These are phyloP conservation scores for Patagioenas fasciata DNA, from an alignment of 2,113 vertebrate genomes.

Conservation along the genomic window DNA sequence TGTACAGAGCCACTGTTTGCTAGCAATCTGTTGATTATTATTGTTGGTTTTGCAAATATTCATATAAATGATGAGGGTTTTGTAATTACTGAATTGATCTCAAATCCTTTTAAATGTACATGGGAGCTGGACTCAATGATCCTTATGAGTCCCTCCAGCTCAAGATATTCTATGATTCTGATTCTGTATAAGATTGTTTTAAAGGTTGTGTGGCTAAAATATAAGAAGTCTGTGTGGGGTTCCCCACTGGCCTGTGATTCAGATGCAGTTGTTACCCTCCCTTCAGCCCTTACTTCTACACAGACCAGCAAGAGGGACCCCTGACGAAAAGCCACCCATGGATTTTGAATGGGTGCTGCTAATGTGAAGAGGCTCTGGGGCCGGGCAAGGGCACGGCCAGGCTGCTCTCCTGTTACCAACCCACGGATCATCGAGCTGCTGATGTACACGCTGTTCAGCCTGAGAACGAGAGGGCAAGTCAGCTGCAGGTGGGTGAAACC, in stretches of 20 bases:
- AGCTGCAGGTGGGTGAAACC: conserved; percentile 58
- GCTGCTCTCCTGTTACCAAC: neutral
- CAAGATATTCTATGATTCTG: too few species aligned
- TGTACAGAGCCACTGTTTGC: neutral
- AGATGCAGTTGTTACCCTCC: neutral
- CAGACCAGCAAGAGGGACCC: accelerated
- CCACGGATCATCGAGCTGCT: neutral
- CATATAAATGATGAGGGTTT: neutral
- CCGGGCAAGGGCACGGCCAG: neutral
- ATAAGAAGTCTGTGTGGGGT: neutral
- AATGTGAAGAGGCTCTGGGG: accelerated
- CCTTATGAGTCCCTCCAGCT: too few species aligned
- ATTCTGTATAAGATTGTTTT: neutral
- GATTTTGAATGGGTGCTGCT: neutral
- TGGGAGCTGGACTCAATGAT: too few species aligned
- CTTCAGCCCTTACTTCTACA: neutral
- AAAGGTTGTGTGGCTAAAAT: neutral
- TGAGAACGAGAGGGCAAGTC: conserved; percentile 41
- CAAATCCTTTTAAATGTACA: neutral
- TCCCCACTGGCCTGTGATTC: neutral
- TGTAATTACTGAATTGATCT: neutral
- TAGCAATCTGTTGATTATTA: neutral
- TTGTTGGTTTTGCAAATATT: neutral
- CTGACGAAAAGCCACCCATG: accelerated
- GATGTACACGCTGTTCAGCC: neutral